These are phyloP conservation scores for Molossus molossus DNA, from an alignment of 2,797 vertebrate species.

Conservation along the genomic window DNA sequence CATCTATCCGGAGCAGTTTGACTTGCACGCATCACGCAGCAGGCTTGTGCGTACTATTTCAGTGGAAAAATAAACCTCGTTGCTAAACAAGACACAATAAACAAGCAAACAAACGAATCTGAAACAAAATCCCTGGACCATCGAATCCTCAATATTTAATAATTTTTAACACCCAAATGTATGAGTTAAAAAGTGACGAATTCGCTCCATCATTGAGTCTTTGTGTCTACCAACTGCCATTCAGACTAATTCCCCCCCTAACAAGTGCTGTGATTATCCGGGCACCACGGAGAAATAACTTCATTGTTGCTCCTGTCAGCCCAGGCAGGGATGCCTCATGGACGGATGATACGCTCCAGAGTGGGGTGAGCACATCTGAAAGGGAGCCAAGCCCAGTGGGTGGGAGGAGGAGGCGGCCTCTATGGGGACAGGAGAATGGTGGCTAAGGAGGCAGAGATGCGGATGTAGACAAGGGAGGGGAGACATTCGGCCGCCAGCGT, in stretches of 20 bases:
- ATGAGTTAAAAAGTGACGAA: slow-evolving; percentile 40
- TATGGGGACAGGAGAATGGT: not conserved
- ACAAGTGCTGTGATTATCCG: slow-evolving; percentile 71
- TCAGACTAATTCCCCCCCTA: not conserved
- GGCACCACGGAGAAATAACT: slow-evolving; percentile 17
- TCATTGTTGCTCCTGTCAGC: not conserved
- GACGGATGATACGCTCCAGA: not conserved
- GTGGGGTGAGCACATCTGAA: slow-evolving; percentile 9
- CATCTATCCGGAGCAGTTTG: not conserved
- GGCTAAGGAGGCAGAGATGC: not conserved
- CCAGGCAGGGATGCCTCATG: not conserved
- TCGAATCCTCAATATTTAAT: slow-evolving; percentile 48
- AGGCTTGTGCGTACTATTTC: not conserved
- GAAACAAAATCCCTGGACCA: slow-evolving; percentile 52
- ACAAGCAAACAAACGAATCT: slow-evolving; percentile 62
- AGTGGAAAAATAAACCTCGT: not conserved
- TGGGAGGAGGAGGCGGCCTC: not conserved
- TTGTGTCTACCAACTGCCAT: slow-evolving; percentile 58
- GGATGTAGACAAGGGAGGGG: not conserved
- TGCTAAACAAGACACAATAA: slow-evolving; percentile 45
- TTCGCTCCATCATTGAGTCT: slow-evolving; percentile 28
- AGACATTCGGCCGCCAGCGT: accelerated
- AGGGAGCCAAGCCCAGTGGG: not conserved
- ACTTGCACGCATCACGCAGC: not conserved
- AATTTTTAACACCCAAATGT: slow-evolving; percentile 62